Evolutionary conservation across 2,888 invertebrate species (phyloP).

Genomic region (Noctua janthina): DNA sequence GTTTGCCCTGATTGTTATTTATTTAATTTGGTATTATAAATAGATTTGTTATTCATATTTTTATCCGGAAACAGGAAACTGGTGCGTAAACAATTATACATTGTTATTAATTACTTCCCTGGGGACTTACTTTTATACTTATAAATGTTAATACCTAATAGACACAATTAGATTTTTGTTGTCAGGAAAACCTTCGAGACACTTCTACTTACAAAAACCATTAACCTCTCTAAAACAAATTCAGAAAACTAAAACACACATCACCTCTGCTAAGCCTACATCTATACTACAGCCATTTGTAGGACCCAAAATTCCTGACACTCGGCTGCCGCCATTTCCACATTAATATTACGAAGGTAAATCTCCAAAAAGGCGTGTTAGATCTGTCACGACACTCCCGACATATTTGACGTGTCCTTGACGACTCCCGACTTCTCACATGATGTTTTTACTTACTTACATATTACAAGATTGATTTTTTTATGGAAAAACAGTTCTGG

Average conservation of each 20-base stretch:
- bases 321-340: conserved; percentile 34
- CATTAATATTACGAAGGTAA: conserved; percentile 52
- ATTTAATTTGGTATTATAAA: conserved; percentile 29
- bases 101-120: conserved; percentile 15
- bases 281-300: conserved; percentile 23
- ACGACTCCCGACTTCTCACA: conserved; percentile 33
- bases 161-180: not conserved
- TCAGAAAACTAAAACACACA: conserved; percentile 14
- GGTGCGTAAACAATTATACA: not conserved
- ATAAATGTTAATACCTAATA: not conserved
- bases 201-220: not conserved
- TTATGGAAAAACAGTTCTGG: not conserved
- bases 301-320: conserved; percentile 26
- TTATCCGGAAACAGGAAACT: not conserved
- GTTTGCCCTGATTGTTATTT: conserved; percentile 35
- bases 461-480: conserved; percentile 17
- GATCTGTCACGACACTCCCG: conserved; percentile 44
- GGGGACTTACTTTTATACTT: not conserved
- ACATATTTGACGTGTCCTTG: conserved; percentile 50
- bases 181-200: not conserved
- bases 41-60: not conserved
- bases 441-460: conserved; percentile 28
- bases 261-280: not conserved
- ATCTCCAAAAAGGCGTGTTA: conserved; percentile 51
- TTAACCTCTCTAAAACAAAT: not conserved